phyloP scores from a whole-genome alignment of 2,797 vertebrate genomes.

The Peromyscus aztecus region DNA sequence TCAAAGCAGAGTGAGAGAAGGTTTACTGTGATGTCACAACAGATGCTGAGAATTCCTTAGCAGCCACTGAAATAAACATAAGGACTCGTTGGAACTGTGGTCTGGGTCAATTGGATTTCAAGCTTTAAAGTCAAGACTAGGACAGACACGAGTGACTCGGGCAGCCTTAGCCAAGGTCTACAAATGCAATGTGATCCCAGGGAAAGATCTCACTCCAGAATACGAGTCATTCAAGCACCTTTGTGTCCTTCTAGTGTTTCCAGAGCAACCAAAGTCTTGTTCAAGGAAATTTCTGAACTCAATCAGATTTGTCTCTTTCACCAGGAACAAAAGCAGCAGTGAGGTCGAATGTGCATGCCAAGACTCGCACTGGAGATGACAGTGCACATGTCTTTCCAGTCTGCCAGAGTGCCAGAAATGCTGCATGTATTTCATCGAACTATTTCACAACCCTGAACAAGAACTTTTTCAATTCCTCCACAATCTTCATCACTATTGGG shows the following conservation, averaged over 20 bases:
- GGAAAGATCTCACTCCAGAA: slow-evolving; percentile 45
- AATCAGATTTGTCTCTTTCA: slow-evolving; percentile 21
- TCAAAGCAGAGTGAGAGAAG: slow-evolving; percentile 11
- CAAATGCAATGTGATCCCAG: slow-evolving; percentile 16
- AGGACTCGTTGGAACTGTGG: neutral
- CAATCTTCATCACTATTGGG: neutral
- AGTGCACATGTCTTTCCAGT: neutral
- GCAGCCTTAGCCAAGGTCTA: neutral
- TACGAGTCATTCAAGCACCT: slow-evolving; percentile 35
- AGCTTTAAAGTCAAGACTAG: slow-evolving; percentile 47
- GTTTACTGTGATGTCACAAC: slow-evolving; percentile 1
- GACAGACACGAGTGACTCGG: neutral
- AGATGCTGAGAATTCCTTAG: neutral
- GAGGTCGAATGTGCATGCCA: neutral
- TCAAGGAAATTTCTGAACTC: slow-evolving; percentile 45
- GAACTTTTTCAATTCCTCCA: neutral
- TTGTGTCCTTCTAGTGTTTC: neutral
- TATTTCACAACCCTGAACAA: neutral
- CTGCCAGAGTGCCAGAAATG: neutral
- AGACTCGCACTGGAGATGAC: neutral
- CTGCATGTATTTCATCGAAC: neutral
- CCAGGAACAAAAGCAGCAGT: slow-evolving; percentile 1
- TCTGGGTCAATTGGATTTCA: neutral
- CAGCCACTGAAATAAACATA: slow-evolving; percentile 33
- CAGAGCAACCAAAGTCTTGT: slow-evolving; percentile 20